Evolutionary conservation across 2,888 invertebrate genomes (phyloP).

Genomic region (Uropetala carovei): DNA sequence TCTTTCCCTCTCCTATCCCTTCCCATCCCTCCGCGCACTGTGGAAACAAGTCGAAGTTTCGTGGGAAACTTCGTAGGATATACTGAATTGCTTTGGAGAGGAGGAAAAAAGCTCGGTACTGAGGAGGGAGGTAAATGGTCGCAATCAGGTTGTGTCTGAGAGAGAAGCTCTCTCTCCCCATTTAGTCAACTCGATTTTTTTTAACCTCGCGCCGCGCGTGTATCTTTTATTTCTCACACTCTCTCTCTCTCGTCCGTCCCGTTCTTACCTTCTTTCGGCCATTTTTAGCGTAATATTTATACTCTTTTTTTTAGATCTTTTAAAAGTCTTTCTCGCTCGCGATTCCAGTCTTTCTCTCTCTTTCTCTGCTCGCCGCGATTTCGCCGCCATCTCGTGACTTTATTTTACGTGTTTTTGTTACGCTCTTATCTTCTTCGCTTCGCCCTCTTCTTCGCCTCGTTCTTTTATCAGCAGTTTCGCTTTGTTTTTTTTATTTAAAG

Average conservation of each 20-base stretch:
- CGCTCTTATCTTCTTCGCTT: neutral
- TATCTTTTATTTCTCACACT: neutral
- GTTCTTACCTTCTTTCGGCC: neutral
- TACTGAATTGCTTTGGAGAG: neutral
- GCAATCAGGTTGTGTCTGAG: slow-evolving; percentile 14
- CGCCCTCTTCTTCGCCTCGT: neutral
- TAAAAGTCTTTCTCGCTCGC: no score
- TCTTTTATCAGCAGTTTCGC: neutral
- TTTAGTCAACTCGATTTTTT: neutral
- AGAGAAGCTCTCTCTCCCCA: neutral
- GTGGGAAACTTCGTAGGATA: neutral
- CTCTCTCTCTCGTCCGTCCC: neutral
- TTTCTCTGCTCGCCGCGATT: neutral
- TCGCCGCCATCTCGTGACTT: no score
- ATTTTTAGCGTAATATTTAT: no score
- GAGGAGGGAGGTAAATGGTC: slow-evolving; percentile 6
- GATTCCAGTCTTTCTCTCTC: neutral
- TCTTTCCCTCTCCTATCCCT: neutral
- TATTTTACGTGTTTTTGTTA: neutral
- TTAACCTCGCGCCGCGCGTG: neutral
- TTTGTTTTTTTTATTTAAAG: neutral
- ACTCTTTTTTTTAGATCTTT: no score
- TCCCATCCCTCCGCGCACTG: neutral
- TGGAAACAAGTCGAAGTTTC: slow-evolving; percentile 34
- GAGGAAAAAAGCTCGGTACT: neutral